Percentiles rank a stretch among this genome's conserved stretches.
Evolutionary conservation across 1,140 invertebrate species (phyloP).

Genomic region (Olivierus martensii): DNA sequence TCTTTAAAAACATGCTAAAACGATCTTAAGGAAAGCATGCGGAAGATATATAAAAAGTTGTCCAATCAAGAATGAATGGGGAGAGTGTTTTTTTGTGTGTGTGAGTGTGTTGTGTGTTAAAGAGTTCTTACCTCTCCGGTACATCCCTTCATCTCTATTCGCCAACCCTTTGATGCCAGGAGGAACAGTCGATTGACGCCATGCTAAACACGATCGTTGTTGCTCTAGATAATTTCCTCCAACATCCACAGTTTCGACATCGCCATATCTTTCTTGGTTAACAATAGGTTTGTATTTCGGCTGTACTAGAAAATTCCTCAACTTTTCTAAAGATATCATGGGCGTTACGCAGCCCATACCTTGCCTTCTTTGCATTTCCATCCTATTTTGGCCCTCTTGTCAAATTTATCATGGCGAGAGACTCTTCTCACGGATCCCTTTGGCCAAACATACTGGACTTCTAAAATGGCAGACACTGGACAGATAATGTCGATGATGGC

Average conservation of each 20-base stretch:
- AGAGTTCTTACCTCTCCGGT: no score
- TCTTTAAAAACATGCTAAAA: no score
- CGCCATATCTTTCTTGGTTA: slow-evolving; percentile 1
- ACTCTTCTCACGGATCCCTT: not conserved
- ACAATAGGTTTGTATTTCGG: slow-evolving; percentile 15
- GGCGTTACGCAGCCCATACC: slow-evolving; percentile 17
- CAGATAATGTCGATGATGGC: no score
- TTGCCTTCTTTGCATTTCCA: not conserved
- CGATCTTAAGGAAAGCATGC: no score
- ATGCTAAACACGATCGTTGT: slow-evolving; percentile 5
- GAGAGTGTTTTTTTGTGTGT: no score
- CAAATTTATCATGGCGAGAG: not conserved
- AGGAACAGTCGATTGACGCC: no score
- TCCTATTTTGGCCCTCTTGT: not conserved
- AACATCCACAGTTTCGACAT: not conserved
- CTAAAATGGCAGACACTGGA: no score
- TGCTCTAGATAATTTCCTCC: slow-evolving; percentile 1
- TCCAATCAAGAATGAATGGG: no score
- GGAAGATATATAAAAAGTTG: no score
- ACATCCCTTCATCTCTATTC: no score
- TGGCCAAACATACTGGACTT: no score
- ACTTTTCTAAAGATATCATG: slow-evolving; percentile 23
- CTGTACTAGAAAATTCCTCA: slow-evolving; percentile 22
- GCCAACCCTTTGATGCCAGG: not conserved
- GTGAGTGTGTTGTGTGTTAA: no score